phyloP scores from a whole-genome alignment of 1,140 invertebrate species.

The Cydia amplana region DNA sequence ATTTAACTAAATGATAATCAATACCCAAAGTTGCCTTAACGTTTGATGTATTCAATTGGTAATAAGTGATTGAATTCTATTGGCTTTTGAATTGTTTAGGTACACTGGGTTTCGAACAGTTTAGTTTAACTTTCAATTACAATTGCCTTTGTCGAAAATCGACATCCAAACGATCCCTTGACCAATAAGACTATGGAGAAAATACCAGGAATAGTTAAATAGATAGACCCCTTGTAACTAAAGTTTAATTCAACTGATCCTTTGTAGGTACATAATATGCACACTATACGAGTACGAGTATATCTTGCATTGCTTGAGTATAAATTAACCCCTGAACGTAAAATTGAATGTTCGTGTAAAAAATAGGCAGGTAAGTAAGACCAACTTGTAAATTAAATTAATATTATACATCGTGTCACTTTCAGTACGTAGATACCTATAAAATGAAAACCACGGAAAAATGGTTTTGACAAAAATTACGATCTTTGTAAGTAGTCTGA shows the following conservation, averaged over 20 bases:
- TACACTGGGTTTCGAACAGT: slow-evolving; percentile 9
- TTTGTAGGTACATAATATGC: not conserved
- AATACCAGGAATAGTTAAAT: not conserved
- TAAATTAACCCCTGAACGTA: too few species aligned
- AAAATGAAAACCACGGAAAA: too few species aligned
- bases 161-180: slow-evolving; percentile 2
- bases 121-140: slow-evolving; percentile 21
- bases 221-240: not conserved
- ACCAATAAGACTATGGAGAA: not conserved
- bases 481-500: too few species aligned
- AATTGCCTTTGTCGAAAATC: slow-evolving; percentile 23
- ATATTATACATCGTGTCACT: too few species aligned
- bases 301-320: too few species aligned
- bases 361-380: too few species aligned
- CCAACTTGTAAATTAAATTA: too few species aligned
- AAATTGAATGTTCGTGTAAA: too few species aligned
- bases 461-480: too few species aligned
- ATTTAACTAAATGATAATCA: not conserved
- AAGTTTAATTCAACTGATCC: not conserved
- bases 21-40: slow-evolving; percentile 7
- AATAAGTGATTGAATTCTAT: slow-evolving; percentile 31
- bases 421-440: too few species aligned
- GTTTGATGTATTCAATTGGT: slow-evolving; percentile 28
- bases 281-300: too few species aligned
- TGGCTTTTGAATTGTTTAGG: slow-evolving; percentile 32